Evolutionary conservation across 1,140 invertebrate genomes (phyloP).

Genomic region (Caenorhabditis brenneri): DNA sequence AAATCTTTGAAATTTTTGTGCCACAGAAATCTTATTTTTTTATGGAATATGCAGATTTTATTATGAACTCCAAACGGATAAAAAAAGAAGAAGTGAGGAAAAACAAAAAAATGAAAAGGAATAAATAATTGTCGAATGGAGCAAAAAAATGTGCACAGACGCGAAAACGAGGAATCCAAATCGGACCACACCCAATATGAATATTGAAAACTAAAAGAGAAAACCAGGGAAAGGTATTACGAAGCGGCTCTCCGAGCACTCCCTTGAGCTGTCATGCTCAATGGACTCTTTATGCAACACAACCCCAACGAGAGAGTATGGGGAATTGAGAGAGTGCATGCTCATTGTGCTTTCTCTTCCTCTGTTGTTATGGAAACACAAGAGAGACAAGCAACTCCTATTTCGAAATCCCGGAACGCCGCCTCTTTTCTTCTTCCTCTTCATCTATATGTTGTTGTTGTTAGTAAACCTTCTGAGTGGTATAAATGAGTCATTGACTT

Average conservation of each 20-base stretch:
- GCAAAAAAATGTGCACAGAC: no score
- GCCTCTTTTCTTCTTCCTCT: background rate
- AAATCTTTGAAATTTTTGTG: no score
- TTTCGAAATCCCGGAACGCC: conserved; percentile 14
- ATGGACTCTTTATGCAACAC: conserved; percentile 29
- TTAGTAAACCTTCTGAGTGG: background rate
- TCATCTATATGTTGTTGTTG: no score
- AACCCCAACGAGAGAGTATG: background rate
- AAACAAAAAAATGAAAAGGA: background rate
- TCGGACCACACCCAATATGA: background rate
- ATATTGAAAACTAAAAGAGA: conserved; percentile 1
- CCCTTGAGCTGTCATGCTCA: background rate
- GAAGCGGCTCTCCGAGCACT: background rate
- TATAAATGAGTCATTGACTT: conserved; percentile 35
- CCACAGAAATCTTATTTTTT: no score
- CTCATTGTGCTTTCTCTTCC: background rate
- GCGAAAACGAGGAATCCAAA: background rate
- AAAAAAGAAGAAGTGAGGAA: background rate
- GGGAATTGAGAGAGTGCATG: background rate
- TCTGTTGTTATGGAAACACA: conserved; percentile 32
- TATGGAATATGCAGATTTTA: no score
- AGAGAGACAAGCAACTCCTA: background rate
- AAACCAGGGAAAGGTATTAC: background rate
- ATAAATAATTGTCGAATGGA: no score
- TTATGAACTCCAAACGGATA: no score